Evolutionary conservation across 1,140 invertebrate species (phyloP).

Genomic region (Caerostris darwini): DNA sequence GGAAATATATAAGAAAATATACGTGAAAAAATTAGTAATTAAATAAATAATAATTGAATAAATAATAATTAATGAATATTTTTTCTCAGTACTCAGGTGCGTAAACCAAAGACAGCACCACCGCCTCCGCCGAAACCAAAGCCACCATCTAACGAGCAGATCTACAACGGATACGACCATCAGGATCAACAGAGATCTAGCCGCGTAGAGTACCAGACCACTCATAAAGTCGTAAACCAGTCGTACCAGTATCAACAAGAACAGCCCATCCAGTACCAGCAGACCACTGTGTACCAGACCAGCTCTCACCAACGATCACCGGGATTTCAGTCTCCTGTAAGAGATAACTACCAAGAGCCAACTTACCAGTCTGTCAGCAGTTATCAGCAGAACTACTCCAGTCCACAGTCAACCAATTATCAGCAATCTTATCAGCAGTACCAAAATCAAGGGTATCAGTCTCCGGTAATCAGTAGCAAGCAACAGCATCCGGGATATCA

Average conservation of each 20-base stretch:
- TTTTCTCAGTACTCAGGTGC: conserved; percentile 13
- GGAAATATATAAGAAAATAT: too few species aligned
- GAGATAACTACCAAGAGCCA: conserved; percentile 45
- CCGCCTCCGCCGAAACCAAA: conserved; percentile 66
- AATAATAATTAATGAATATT: neutral
- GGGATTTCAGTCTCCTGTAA: conserved; percentile 58
- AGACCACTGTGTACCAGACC: neutral
- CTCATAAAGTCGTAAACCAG: conserved; percentile 58
- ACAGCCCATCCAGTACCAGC: conserved; percentile 51
- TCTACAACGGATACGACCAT: conserved; percentile 63
- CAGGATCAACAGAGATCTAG: conserved; percentile 37
- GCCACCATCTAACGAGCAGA: conserved; percentile 49
- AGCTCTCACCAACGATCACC: conserved; percentile 25
- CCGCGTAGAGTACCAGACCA: conserved; percentile 60
- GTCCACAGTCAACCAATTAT: neutral
- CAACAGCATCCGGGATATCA: conserved; percentile 48
- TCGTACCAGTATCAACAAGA: conserved; percentile 58
- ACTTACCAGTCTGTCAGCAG: conserved; percentile 5
- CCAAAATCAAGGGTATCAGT: neutral
- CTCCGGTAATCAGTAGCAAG: neutral
- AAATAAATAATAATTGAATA: too few species aligned
- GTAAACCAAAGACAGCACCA: conserved; percentile 55
- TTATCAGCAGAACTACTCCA: neutral
- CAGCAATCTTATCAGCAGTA: conserved; percentile 30
- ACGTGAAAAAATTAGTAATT: too few species aligned